A percentile compares a stretch with the other conserved stretches of the same genome.
Evolutionary conservation across 2,797 vertebrate species (phyloP).

Genomic region (Fundulus diaphanus): DNA sequence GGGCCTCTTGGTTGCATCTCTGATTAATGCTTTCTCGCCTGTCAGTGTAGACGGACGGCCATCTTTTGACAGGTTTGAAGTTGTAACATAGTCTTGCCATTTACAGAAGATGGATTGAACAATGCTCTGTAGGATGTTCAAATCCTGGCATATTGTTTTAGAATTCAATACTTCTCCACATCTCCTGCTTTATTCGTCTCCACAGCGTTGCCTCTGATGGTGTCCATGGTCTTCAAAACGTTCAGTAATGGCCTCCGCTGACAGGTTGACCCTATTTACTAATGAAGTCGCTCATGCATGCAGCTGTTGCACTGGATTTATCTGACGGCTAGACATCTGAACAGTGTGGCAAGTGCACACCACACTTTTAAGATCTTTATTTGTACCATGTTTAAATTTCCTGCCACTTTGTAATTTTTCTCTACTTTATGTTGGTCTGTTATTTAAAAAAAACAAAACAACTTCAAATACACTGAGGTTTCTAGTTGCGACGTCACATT

Average conservation of each 20-base stretch:
- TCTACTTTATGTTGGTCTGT: not conserved
- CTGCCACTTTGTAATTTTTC: no score
- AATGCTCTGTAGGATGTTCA: no score
- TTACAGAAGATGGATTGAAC: no score
- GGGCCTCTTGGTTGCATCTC: no score
- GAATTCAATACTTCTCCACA: no score
- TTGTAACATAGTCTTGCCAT: no score
- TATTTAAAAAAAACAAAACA: not conserved
- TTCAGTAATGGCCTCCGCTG: not conserved
- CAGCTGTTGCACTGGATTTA: not conserved
- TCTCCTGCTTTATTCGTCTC: not conserved
- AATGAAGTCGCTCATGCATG: not conserved
- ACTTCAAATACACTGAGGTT: not conserved
- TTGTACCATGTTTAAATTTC: not conserved
- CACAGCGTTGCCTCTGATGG: not conserved
- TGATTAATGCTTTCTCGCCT: no score
- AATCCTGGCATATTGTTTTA: no score
- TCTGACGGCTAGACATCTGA: not conserved
- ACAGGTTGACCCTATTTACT: not conserved
- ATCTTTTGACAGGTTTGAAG: no score
- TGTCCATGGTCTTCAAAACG: not conserved
- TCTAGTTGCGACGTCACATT: not conserved
- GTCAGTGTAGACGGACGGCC: no score
- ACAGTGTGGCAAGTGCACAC: no score
- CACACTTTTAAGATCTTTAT: not conserved